Percentiles rank a stretch among this genome's conserved stretches.
Evolutionary conservation across 2,113 vertebrate genomes (phyloP).

Genomic region (Indicator indicator): DNA sequence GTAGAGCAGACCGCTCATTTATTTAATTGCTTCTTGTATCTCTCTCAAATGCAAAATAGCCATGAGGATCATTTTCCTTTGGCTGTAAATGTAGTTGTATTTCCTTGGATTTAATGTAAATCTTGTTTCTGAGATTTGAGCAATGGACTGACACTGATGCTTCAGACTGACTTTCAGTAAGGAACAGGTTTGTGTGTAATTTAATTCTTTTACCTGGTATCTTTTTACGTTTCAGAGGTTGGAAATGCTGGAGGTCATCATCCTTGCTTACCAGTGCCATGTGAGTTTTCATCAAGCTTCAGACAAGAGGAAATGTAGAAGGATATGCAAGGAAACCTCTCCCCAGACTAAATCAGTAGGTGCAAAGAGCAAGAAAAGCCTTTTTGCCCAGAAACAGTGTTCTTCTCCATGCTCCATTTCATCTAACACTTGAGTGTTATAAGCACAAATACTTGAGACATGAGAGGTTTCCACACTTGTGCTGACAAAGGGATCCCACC

Average conservation of each 20-base stretch:
- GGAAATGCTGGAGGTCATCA: not conserved
- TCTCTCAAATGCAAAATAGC: not conserved
- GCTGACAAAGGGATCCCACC: not conserved
- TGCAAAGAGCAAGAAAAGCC: not conserved
- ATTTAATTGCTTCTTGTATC: not conserved
- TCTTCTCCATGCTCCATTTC: slow-evolving; percentile 3
- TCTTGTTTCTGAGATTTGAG: not conserved
- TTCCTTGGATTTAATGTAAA: slow-evolving; percentile 12
- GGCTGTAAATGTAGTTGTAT: not conserved
- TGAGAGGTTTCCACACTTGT: slow-evolving; percentile 2
- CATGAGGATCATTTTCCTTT: not conserved
- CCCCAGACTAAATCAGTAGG: not conserved
- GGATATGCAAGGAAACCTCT: not conserved
- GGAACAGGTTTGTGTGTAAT: not conserved
- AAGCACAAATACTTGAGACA: slow-evolving; percentile 26
- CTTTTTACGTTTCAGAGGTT: not conserved
- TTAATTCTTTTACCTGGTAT: not conserved
- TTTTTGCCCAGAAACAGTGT: not conserved
- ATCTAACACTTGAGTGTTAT: slow-evolving; percentile 13
- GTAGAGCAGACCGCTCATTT: not conserved
- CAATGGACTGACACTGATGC: not conserved
- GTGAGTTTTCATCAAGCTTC: slow-evolving; percentile 8
- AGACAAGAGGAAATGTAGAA: not conserved
- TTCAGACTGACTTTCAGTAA: not conserved
- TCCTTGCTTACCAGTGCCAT: not conserved